These are phyloP conservation scores for Nomada hirtipes DNA, from an alignment of 2,888 invertebrate genomes.

Conservation along the genomic window DNA sequence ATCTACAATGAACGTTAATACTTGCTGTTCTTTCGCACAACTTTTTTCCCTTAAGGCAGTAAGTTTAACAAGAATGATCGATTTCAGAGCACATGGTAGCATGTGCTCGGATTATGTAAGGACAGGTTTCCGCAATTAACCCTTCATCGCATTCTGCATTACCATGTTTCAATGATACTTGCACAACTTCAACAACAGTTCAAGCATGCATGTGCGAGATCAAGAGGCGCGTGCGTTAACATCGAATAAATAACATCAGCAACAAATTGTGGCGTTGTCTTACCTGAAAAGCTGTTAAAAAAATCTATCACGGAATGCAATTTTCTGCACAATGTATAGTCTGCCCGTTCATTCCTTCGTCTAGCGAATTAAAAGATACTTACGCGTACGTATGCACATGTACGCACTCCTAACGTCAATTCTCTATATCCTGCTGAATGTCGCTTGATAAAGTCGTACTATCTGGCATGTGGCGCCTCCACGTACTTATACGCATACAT, in stretches of 20 bases:
- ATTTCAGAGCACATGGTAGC: not conserved
- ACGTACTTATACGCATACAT: not conserved
- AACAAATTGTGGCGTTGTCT: constrained; percentile 2
- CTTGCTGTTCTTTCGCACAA: not conserved
- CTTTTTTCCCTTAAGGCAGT: not conserved
- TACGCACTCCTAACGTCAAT: constrained; percentile 4
- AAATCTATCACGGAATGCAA: not conserved
- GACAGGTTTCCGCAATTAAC: not conserved
- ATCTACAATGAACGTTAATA: not conserved
- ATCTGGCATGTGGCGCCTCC: constrained; percentile 50
- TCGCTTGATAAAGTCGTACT: constrained; percentile 42
- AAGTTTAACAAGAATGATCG: not conserved
- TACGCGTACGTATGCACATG: not conserved
- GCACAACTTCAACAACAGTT: not conserved
- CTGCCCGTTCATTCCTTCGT: not conserved
- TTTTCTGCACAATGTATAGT: not conserved
- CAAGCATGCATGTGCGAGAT: not conserved
- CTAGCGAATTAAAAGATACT: not conserved
- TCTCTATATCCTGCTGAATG: not conserved
- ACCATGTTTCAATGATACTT: not conserved
- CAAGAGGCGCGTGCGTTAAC: constrained; percentile 5
- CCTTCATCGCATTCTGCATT: not conserved
- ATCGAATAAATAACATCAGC: not conserved
- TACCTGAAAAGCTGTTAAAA: constrained; percentile 22
- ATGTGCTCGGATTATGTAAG: constrained; percentile 27